phyloP scores from a whole-genome alignment of 2,888 invertebrate species.

The Neoscelio sp. region DNA sequence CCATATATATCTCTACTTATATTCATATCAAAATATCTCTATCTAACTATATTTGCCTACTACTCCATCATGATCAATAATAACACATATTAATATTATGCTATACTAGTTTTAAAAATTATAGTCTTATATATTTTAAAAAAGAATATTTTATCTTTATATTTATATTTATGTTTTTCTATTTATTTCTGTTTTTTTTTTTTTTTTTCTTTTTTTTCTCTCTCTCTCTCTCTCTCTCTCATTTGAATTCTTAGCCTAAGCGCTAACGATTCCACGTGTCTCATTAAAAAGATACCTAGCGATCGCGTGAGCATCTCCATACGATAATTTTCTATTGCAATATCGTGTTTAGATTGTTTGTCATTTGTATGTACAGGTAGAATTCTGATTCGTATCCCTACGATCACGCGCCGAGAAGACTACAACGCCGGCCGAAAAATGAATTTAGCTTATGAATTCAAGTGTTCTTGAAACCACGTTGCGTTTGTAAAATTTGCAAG shows the following conservation, averaged over 20 bases:
- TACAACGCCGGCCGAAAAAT: slow-evolving; percentile 20
- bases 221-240: slow-evolving; percentile 26
- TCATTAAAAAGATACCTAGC: slow-evolving; percentile 68
- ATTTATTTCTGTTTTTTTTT: no score
- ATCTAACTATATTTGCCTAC: no score
- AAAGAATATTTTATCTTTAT: no score
- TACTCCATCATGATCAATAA: no score
- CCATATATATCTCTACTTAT: slow-evolving; percentile 68
- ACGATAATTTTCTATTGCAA: slow-evolving; percentile 78
- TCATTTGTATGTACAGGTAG: slow-evolving; percentile 59
- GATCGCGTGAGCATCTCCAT: slow-evolving; percentile 74
- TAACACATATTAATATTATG: no score
- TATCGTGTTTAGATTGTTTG: slow-evolving; percentile 66
- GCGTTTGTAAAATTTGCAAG: no score
- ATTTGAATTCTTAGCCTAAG: slow-evolving; percentile 47
- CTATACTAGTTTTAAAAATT: no score
- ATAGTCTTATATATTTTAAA: no score
- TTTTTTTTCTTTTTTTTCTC: no score
- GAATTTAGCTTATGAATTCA: no score
- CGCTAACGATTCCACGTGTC: slow-evolving; percentile 52
- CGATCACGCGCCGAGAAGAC: background rate
- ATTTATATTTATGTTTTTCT: no score
- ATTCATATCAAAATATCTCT: slow-evolving; percentile 69
- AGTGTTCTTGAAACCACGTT: no score
- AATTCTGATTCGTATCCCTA: slow-evolving; percentile 29